These are phyloP conservation scores for Ctena decussata DNA, from an alignment of 2,888 invertebrate genomes.

Conservation along the genomic window DNA sequence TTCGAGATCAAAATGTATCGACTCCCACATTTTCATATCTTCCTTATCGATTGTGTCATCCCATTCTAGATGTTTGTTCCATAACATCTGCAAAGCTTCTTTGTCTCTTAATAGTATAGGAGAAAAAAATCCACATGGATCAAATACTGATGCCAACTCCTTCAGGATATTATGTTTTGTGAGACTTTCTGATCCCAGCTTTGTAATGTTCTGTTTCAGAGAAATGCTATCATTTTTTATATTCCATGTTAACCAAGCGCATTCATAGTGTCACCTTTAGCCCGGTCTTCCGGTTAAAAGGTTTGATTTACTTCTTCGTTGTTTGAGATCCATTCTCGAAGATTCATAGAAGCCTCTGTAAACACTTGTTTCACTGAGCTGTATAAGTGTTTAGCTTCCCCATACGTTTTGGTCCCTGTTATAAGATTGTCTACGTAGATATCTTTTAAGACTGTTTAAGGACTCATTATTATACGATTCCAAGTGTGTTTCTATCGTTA, in stretches of 20 bases:
- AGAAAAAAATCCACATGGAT: not conserved
- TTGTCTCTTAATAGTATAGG: not conserved
- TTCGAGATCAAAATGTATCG: not conserved
- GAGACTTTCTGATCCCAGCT: too few relatives aligned
- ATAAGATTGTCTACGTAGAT: not conserved
- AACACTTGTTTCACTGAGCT: not conserved
- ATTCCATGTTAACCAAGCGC: not conserved
- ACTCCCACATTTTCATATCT: not conserved
- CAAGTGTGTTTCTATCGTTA: not conserved
- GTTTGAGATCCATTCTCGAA: not conserved
- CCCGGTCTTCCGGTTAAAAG: not conserved
- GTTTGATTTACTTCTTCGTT: not conserved
- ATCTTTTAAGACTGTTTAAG: not conserved
- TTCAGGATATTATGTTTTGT: not conserved
- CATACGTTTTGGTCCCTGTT: not conserved
- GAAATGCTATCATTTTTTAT: not conserved
- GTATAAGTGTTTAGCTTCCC: not conserved
- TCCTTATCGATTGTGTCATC: not conserved
- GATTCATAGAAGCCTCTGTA: not conserved
- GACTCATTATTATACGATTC: not conserved
- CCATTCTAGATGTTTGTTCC: not conserved
- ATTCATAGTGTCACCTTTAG: not conserved
- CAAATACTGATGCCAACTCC: not conserved
- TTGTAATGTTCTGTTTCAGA: not conserved
- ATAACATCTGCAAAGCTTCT: not conserved